A percentile compares a stretch with the other conserved stretches of the same genome.
phyloP scores from a whole-genome alignment of 2,888 invertebrate species.

The Mimachlamys varia region DNA sequence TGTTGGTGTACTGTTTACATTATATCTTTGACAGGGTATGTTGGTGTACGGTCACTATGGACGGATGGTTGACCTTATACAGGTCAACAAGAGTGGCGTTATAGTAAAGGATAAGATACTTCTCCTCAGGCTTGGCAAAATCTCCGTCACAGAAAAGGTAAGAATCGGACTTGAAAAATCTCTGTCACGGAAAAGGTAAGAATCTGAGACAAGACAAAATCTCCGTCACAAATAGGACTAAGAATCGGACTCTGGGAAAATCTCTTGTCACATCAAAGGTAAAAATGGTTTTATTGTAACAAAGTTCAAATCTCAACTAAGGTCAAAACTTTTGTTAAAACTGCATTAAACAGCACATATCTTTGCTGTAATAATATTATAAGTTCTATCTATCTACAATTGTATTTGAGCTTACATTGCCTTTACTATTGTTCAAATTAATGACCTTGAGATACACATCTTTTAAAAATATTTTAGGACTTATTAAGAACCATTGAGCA shows the following conservation, averaged over 20 bases:
- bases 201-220: slow-evolving; percentile 81
- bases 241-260: slow-evolving; percentile 77
- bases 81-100: slow-evolving; percentile 67
- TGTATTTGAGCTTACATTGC: too few species aligned
- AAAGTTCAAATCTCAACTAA: not conserved
- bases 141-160: slow-evolving; percentile 80
- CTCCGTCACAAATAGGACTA: slow-evolving; percentile 80
- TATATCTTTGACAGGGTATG: not conserved
- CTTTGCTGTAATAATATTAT: too few species aligned
- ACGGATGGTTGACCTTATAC: slow-evolving; percentile 76
- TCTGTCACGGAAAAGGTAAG: slow-evolving; percentile 80
- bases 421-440: too few species aligned
- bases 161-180: slow-evolving; percentile 58
- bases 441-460: too few species aligned
- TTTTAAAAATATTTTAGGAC: too few species aligned
- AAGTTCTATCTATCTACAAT: too few species aligned
- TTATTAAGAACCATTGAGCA: too few species aligned
- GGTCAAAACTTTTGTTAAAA: too few species aligned
- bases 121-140: slow-evolving; percentile 81
- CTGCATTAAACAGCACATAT: not conserved
- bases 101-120: slow-evolving; percentile 79
- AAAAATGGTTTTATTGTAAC: not conserved
- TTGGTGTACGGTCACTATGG: slow-evolving; percentile 80
- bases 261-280: slow-evolving; percentile 80
- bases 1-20: too few species aligned